Evolutionary conservation across 2,888 invertebrate species (phyloP).

Genomic region (Ectobius pallidus): DNA sequence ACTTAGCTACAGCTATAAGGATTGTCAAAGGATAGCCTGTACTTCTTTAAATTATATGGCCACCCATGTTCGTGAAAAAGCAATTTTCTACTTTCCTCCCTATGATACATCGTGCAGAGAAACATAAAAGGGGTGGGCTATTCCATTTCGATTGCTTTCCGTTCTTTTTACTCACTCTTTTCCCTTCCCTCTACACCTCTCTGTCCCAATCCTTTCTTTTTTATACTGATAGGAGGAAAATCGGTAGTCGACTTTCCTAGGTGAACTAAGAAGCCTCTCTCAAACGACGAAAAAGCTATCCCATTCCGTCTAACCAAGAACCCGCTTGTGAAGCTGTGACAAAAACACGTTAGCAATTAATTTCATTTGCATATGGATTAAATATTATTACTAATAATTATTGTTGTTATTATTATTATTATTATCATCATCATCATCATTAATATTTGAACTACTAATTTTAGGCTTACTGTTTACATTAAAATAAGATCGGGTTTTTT

Average conservation of each 20-base stretch:
- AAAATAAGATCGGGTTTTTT: too few species aligned
- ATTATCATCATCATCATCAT: too few species aligned
- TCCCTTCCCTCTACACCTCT: neutral
- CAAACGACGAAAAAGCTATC: neutral
- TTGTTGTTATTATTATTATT: too few species aligned
- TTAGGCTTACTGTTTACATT: too few species aligned
- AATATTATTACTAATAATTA: too few species aligned
- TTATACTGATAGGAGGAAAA: neutral
- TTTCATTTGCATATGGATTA: too few species aligned
- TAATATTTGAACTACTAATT: too few species aligned
- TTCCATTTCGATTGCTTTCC: slow-evolving; percentile 15
- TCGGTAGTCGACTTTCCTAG: neutral
- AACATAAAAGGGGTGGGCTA: slow-evolving; percentile 23
- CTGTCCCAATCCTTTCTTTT: neutral
- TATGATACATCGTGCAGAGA: slow-evolving; percentile 37
- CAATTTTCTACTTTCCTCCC: slow-evolving; percentile 34
- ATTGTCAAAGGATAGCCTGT: slow-evolving; percentile 3
- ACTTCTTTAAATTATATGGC: slow-evolving; percentile 19
- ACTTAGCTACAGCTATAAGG: neutral
- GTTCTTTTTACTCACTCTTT: neutral
- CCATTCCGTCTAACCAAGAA: neutral
- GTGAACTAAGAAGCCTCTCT: neutral
- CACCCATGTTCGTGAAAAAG: slow-evolving; percentile 35
- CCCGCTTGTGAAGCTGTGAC: neutral
- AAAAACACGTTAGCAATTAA: too few species aligned